These are phyloP conservation scores for Rhea pennata DNA, from an alignment of 2,113 vertebrate species.

Conservation along the genomic window DNA sequence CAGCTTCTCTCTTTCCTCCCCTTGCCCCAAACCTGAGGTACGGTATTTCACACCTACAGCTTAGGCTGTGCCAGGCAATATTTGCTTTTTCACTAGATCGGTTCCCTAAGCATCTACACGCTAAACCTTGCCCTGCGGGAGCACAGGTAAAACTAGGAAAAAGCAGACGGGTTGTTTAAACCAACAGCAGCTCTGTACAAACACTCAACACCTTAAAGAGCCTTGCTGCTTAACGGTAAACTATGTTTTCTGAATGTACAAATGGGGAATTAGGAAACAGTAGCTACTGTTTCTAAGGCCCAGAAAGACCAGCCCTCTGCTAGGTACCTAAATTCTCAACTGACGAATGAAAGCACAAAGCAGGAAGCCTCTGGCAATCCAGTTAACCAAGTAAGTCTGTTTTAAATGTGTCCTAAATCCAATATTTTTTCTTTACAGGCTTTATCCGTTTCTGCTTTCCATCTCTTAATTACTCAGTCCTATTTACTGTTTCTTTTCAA, in stretches of 20 bases:
- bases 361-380: not conserved
- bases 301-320: not conserved
- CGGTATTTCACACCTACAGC: not conserved
- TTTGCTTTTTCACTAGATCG: not conserved
- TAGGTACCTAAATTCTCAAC: not conserved
- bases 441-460: not conserved
- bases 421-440: not conserved
- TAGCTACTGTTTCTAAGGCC: not conserved
- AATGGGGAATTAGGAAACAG: not conserved
- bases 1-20: not conserved
- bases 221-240: not conserved
- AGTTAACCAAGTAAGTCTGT: not conserved
- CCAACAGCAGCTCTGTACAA: not conserved
- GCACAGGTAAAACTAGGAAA: not conserved
- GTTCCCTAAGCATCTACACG: not conserved
- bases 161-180: not conserved
- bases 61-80: not conserved
- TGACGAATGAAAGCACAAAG: not conserved
- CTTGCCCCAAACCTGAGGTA: not conserved
- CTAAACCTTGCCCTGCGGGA: not conserved
- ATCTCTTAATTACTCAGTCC: not conserved
- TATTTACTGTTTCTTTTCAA: not conserved
- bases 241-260: not conserved
- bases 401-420: not conserved
- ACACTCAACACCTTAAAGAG: not conserved